phyloP scores from a whole-genome alignment of 2,888 invertebrate species.

The Rhorus exstirpatorius region DNA sequence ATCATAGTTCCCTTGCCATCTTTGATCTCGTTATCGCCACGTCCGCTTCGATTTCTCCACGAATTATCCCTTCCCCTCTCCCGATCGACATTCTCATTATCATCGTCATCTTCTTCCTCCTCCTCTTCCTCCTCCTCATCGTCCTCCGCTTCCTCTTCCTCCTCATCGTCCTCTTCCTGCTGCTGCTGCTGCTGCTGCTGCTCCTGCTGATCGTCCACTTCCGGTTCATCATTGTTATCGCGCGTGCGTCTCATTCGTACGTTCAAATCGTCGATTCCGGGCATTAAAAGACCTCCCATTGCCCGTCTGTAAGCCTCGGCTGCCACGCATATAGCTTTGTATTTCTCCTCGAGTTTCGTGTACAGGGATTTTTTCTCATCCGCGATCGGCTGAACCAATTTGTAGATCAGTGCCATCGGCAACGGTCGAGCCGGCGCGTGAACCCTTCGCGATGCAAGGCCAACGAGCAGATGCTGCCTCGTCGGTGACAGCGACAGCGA shows the following conservation, averaged over 20 bases:
- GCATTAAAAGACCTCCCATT: constrained; percentile 81
- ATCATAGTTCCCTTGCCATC: constrained; percentile 84
- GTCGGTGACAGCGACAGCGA: constrained; percentile 95
- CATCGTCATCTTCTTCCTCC: constrained; percentile 84
- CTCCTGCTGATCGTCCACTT: constrained; percentile 30
- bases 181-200: neutral
- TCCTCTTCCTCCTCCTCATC: constrained; percentile 83
- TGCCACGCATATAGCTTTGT: constrained; percentile 67
- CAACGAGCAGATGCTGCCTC: constrained; percentile 92
- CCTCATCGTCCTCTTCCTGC: constrained; percentile 36
- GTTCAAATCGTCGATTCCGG: constrained; percentile 77
- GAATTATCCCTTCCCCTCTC: constrained; percentile 44
- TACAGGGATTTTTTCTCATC: constrained; percentile 63
- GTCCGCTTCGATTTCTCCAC: constrained; percentile 71
- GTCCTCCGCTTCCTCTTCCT: constrained; percentile 84
- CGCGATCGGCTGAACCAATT: constrained; percentile 71
- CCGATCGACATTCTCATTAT: constrained; percentile 70
- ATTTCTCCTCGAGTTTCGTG: constrained; percentile 64
- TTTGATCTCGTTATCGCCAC: constrained; percentile 74
- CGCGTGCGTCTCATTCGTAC: constrained; percentile 6
- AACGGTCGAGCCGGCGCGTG: constrained; percentile 85
- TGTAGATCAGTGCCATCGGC: constrained; percentile 83
- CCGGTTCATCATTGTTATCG: constrained; percentile 9
- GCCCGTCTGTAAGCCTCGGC: constrained; percentile 78
- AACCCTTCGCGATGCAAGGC: constrained; percentile 90